Evolutionary conservation across 2,888 invertebrate genomes (phyloP), one percentile per base, ranked within the genome.

Genomic region (Phaedon cochleariae): DNA sequence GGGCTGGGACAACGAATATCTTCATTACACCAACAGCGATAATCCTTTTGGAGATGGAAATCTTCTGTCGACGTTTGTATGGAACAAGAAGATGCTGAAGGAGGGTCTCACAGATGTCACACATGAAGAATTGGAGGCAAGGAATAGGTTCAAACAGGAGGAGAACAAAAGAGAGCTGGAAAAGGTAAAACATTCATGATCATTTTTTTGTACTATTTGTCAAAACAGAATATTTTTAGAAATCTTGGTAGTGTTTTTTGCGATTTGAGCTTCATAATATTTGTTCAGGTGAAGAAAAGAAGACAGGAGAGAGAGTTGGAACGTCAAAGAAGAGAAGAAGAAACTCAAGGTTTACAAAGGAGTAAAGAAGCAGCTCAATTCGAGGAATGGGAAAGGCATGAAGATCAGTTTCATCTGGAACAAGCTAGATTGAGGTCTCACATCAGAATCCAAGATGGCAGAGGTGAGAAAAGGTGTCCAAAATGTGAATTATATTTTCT

Each of bases 31-130:
- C 0, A 97, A 99, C 83, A 93, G 94, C 58, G 98, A 99, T 83
- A 99, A 99, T 85, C 99, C 99, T 0, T 99, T 98, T 83, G 98
- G 98, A 0, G 99, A 99, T 86, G 94, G 95, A 0, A 96, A 96
- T 76, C 87, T 99, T 41, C 88, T 97, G 4, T 92, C 97, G 31
- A 94, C 96, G 0, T 99, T 99, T 84, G 94, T 97, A 0, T 99
- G 99, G 99, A 87, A 88, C 20, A 98, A 98, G 84, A 99, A 99
- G 82, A 85, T 98, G 53, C 93, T 97, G 64, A 95, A 96, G 77
- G 96, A 98, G 79, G 99, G 98, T 0, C 85, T 96, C 0, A 89
- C 90, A 54, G 90, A 90, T 64, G 90, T 93, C 0, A 90, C 90
- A 17, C 86, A 88, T 15, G 93, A 94, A 74, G 92, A 96, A 73